Evolutionary conservation across 2,888 invertebrate genomes (phyloP).

Genomic region (Chorisops tibialis): DNA sequence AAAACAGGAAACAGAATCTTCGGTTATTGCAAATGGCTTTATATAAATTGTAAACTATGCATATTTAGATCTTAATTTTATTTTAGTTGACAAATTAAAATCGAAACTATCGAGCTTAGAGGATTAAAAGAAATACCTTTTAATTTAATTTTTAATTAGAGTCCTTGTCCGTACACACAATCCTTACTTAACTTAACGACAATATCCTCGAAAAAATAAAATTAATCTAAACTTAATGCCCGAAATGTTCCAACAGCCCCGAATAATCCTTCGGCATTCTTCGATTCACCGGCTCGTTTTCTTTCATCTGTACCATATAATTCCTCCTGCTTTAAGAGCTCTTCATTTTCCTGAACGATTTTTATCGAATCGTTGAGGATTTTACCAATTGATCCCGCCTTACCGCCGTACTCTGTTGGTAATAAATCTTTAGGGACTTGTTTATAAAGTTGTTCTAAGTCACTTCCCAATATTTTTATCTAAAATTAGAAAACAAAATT

Average conservation of each 20-base stretch:
- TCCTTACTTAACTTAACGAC: no score
- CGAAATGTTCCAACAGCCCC: conserved; percentile 40
- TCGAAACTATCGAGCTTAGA: no score
- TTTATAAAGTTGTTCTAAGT: conserved; percentile 56
- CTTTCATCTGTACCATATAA: conserved; percentile 29
- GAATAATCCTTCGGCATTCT: conserved; percentile 21
- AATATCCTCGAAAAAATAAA: no score
- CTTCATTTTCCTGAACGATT: conserved; percentile 20
- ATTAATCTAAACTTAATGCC: conserved; percentile 46
- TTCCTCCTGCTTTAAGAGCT: conserved; percentile 28
- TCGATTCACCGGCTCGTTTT: conserved; percentile 21
- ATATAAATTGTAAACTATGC: background rate
- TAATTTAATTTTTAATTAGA: no score
- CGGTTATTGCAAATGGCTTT: conserved; percentile 6
- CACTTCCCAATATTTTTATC: conserved; percentile 56
- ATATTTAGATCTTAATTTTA: background rate
- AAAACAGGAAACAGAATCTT: conserved; percentile 1
- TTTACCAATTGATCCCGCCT: conserved; percentile 51
- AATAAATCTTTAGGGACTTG: conserved; percentile 56
- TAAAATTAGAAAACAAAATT: conserved; percentile 39
- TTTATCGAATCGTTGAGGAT: conserved; percentile 26
- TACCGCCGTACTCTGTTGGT: conserved; percentile 62
- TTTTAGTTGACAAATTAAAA: background rate
- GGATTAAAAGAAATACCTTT: no score
- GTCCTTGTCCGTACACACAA: no score